A percentile compares a stretch with the other conserved stretches of the same genome.
These are phyloP conservation scores for Wasmannia auropunctata DNA, from an alignment of 1,140 invertebrate species.

Conservation along the genomic window DNA sequence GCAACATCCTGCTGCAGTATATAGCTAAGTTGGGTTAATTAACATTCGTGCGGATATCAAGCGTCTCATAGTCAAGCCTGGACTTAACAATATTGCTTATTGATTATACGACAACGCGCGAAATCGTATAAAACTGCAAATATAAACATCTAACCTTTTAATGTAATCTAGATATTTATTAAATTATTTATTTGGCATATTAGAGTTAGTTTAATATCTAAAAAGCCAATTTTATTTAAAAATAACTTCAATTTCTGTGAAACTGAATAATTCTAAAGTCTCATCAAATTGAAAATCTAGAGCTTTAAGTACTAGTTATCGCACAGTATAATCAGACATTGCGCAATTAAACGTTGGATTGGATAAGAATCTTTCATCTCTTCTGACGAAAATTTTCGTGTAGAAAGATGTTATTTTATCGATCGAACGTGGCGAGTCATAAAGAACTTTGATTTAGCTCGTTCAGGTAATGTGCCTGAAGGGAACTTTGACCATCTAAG, in stretches of 20 bases:
- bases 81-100: constrained; percentile 3
- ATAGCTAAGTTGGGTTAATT: constrained; percentile 21
- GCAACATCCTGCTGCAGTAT: constrained; percentile 10
- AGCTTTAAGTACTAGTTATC: neutral
- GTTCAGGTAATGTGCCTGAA: constrained; percentile 52
- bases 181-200: neutral
- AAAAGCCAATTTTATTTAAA: neutral
- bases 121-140: neutral
- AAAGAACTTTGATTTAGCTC: constrained; percentile 56
- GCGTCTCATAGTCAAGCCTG: constrained; percentile 5
- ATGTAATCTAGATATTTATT: neutral
- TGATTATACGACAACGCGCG: neutral
- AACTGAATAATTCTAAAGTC: neutral
- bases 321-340: neutral
- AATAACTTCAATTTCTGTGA: neutral
- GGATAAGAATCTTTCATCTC: neutral
- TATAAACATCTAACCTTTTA: neutral
- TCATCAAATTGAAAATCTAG: neutral
- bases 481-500: constrained; percentile 35
- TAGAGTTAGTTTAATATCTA: neutral
- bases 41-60: constrained; percentile 44
- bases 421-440: constrained; percentile 10
- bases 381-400: neutral
- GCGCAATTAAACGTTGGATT: neutral
- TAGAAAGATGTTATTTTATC: constrained; percentile 56